Conservation (phyloP, 2,888 invertebrate species). For the Gisinianus flammeolus region DNA sequence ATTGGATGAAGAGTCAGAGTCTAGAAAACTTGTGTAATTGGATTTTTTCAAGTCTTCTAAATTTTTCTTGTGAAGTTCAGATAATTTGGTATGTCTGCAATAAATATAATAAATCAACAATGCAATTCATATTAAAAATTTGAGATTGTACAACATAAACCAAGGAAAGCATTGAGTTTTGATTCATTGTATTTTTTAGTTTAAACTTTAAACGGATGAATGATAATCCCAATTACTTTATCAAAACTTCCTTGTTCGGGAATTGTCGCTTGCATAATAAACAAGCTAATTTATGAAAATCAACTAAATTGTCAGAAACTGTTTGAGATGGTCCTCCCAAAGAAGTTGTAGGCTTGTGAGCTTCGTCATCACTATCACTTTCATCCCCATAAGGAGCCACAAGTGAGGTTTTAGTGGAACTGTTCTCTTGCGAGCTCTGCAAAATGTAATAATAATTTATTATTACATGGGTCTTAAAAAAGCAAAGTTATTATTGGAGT, state of each 20-base stretch:
- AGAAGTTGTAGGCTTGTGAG: conserved; percentile 25
- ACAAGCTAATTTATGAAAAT: conserved; percentile 90
- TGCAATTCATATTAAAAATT: too few species aligned
- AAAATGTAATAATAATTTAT: too few species aligned
- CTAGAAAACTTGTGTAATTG: conserved; percentile 42
- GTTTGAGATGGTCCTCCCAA: not conserved
- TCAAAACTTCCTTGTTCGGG: conserved; percentile 83
- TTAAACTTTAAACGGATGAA: conserved; percentile 13
- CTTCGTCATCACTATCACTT: conserved; percentile 60
- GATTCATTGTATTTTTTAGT: not conserved
- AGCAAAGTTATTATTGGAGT: too few species aligned
- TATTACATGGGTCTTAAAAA: too few species aligned
- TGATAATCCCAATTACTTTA: conserved; percentile 65
- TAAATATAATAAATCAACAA: not conserved
- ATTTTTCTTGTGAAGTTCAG: conserved; percentile 92
- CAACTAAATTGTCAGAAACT: conserved; percentile 64
- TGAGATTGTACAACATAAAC: not conserved
- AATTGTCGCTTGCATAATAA: conserved; percentile 94
- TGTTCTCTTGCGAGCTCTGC: conserved; percentile 1
- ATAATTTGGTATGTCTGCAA: conserved; percentile 83
- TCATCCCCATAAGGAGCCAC: conserved; percentile 75
- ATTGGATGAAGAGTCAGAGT: conserved; percentile 59
- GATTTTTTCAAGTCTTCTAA: conserved; percentile 67
- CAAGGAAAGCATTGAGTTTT: not conserved
- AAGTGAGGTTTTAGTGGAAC: conserved; percentile 60